Base-by-base conservation (phyloP, 2,797 vertebrate genomes). In the Acanthurus tractus region DNA sequence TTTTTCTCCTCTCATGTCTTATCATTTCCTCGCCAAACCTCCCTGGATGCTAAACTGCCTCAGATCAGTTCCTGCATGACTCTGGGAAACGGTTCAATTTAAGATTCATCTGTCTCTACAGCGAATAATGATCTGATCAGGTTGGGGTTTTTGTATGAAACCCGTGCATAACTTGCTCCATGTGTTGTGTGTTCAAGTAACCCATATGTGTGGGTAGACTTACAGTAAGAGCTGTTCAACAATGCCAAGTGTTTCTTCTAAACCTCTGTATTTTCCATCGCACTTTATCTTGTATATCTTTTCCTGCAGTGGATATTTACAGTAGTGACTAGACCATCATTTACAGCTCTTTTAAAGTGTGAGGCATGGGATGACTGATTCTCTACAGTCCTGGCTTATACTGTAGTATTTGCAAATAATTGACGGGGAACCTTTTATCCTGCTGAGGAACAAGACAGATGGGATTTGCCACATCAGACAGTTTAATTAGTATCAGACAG, bases 41-140 rank as follows among this genome's bases (percentile, higher is more conserved):
- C 68, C 54, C 74, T 88, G 83, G 74, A 82, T 69, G 74, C 78
- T 72, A 38, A 70, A 71, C 70, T 73, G 76, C 74, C 71, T 17
- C 89, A 87, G 71, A 91, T 91, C 84, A 91, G 89, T 90, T 80
- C 74, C 83, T 44, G 79, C 83, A 73, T 75, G 82, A 88, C 83
- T 85, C 90, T 90, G 86, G 90, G 89, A 89, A 93, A 86, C 8
- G 54, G 74, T 92, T 91, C 86, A 79, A 49, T 82, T 88, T 78
- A 79, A 81, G 83, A 90, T 84, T 86, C n/a, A 42, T 82, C 55
- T 52, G 0, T 74, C 69, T 86, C 65, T 68, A 56, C 46, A 79
- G 63, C 64, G 72, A 81, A 76, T 82, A 78, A 87, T 79, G 83
- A 88, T 82, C 73, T 80, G 86, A 86, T 93, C 85, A 86, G 79